phyloP scores from a whole-genome alignment of 2,113 vertebrate species.

The Alaudala cheleensis region DNA sequence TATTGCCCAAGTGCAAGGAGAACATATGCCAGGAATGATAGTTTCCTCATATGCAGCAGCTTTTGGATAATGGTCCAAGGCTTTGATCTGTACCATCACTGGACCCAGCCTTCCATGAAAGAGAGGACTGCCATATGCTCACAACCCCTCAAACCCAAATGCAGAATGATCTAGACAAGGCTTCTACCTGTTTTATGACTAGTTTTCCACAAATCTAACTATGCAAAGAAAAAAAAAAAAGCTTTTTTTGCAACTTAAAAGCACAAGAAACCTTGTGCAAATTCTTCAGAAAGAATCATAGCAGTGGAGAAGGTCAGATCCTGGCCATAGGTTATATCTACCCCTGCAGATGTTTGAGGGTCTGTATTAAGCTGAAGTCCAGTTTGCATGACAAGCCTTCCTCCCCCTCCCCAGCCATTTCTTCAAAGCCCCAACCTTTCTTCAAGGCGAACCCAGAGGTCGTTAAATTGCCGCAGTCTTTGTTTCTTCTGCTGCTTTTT shows the following conservation, averaged over 20 bases:
- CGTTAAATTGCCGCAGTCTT: constrained; percentile 79
- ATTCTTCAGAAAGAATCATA: neutral
- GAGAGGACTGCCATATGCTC: neutral
- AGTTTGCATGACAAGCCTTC: neutral
- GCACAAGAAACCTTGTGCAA: neutral
- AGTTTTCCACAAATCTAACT: neutral
- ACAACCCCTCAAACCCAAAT: neutral
- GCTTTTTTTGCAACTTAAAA: neutral
- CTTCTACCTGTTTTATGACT: neutral
- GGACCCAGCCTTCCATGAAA: neutral
- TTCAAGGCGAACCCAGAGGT: constrained; percentile 86
- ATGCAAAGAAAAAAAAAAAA: neutral
- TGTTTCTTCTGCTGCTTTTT: constrained; percentile 77
- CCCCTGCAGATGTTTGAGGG: neutral
- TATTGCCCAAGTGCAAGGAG: neutral
- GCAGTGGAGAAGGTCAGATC: neutral
- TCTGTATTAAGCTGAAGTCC: neutral
- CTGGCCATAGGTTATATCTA: neutral
- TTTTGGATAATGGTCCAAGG: neutral
- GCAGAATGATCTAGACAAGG: neutral
- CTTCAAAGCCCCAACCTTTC: constrained; percentile 71
- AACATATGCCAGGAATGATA: neutral
- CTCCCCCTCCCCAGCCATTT: neutral
- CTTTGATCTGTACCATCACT: neutral
- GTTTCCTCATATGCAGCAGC: neutral